Evolutionary conservation across 2,888 invertebrate genomes (phyloP).

Genomic region (Ophion slaviceki): DNA sequence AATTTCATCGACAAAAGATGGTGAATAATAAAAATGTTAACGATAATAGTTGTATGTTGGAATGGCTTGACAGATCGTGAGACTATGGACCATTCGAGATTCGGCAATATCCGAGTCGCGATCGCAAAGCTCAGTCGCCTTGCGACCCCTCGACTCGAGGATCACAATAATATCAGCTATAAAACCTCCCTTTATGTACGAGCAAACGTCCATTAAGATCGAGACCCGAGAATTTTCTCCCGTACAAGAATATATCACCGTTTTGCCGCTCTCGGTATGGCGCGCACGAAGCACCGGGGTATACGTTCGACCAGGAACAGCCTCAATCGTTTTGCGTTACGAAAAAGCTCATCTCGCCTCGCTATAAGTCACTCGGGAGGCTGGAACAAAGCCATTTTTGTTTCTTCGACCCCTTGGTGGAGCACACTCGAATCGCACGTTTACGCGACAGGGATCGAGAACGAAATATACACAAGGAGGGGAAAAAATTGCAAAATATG

Average conservation of each 20-base stretch:
- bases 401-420: conserved; percentile 41
- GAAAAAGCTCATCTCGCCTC: conserved; percentile 33
- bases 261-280: conserved; percentile 20
- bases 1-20: neutral
- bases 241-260: conserved; percentile 2
- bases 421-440: conserved; percentile 6
- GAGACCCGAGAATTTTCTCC: conserved; percentile 12
- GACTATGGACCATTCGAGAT: neutral
- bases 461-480: conserved; percentile 11
- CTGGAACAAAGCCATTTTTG: conserved; percentile 57
- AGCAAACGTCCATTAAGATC: conserved; percentile 50
- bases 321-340: conserved; percentile 65
- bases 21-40: neutral
- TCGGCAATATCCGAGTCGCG: neutral
- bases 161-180: conserved; percentile 62
- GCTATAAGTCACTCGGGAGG: conserved; percentile 43
- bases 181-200: conserved; percentile 61
- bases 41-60: neutral
- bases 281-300: neutral
- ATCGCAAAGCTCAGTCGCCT: neutral
- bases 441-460: neutral
- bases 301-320: conserved; percentile 28
- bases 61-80: neutral
- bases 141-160: neutral
- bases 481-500: neutral